Base-by-base conservation (phyloP, 2,888 invertebrate species). In the Hirtodrosophila cameraria region DNA sequence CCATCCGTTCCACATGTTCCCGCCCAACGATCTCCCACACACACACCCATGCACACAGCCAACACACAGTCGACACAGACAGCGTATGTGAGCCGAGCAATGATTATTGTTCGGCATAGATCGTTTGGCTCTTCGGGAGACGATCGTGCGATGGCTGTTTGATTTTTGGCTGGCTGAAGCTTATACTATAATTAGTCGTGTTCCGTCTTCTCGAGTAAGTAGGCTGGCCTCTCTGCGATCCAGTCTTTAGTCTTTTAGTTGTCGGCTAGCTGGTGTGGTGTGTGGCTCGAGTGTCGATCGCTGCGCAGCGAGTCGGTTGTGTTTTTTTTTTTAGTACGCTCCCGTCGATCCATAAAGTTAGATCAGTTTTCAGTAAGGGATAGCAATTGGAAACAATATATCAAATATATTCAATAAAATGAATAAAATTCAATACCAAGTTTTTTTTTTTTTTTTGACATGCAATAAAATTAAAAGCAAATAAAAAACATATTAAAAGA, bases 121-220 rank as follows among this genome's bases (percentile, higher is more conserved):
- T 48, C 55, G 46, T 48, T 43, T 52, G 15, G 20, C 13, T 16
- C 27, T 31, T 60, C 58, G 58, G 46, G 12, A 13, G 9, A 1
- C 42, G 41, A 45, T 73, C 62, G 75, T 43, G 23, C 35, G 31
- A 23, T 57, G 33, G 65, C 50, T 62, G 55, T 58, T 58, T 75
- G 64, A 80, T 65, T 83, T 86, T 79, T 76, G 81, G 80, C 74
- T 78, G 77, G 72, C 79, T 89, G 84, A 75, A 89, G 81, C 82
- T 89, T 87, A 89, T 86, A 87, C 82, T 88, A 89, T 88, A 88
- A 88, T 90, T 90, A 90, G 91, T 90, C 87, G 89, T 88, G 87
- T 89, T 89, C 87, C 88, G 90, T 87, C 91, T 88, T 88, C 88
- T 86, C 88, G 88, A 90, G 90, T 90, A 89, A 89, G 90, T 90